A percentile compares a stretch with the other conserved stretches of the same genome.
Conservation (phyloP, 1,140 invertebrate species). For the Aporrectodea caliginosa region DNA sequence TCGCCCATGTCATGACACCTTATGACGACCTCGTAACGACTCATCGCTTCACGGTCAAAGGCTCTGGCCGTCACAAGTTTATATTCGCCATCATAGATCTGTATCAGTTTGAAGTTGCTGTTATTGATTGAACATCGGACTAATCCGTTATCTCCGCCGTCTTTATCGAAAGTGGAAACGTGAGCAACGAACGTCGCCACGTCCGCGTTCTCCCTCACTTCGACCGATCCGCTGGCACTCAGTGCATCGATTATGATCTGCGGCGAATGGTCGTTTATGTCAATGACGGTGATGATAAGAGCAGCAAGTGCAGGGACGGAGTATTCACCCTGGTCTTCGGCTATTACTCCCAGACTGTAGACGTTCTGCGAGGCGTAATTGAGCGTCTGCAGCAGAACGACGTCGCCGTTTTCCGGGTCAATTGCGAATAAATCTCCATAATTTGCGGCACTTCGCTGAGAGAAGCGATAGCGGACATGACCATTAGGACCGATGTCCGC, state of each 20-base stretch:
- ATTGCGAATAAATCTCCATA: conserved; percentile 27
- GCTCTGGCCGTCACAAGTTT: conserved; percentile 13
- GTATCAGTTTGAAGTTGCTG: conserved; percentile 9
- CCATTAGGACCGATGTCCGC: conserved; percentile 15
- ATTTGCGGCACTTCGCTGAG: not conserved
- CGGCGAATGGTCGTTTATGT: conserved; percentile 32
- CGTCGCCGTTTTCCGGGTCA: conserved; percentile 16
- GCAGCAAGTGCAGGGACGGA: conserved; percentile 8
- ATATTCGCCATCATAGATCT: conserved; percentile 16
- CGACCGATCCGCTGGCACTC: not conserved
- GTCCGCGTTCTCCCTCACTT: conserved; percentile 15
- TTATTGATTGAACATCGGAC: conserved; percentile 16
- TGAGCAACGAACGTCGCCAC: conserved; percentile 28
- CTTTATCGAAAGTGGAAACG: conserved; percentile 22
- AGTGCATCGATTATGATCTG: conserved; percentile 13
- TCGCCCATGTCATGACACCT: conserved; percentile 22
- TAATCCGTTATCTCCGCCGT: conserved; percentile 17
- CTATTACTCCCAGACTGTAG: conserved; percentile 10
- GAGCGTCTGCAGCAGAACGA: conserved; percentile 18
- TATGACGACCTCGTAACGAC: not conserved
- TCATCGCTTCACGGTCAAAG: conserved; percentile 2
- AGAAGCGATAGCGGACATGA: conserved; percentile 16
- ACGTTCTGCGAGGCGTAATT: not conserved
- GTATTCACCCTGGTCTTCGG: conserved; percentile 7
- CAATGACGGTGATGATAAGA: conserved; percentile 19